Base-by-base conservation (phyloP, 2,797 vertebrate genomes). In the Hippocampus kuda region DNA sequence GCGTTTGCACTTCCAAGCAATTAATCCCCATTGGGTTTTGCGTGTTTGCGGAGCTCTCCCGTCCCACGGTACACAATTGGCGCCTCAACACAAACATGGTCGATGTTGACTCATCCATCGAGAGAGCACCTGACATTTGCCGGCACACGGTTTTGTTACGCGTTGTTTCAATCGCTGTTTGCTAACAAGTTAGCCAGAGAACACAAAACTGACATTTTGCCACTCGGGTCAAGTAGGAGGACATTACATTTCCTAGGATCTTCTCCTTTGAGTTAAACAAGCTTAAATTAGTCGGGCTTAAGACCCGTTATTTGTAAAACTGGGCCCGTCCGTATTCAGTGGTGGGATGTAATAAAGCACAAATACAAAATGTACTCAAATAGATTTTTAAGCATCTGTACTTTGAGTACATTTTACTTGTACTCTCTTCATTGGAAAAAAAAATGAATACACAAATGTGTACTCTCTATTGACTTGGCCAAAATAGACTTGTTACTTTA, bases 1-100 rank as follows among this genome's bases (percentile, higher is more conserved):
- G 24, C 48, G 44, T 65, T 65, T 65, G 63, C 63, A 30, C 44
- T 48, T 65, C 42, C 27, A 18, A 65, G 24, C 44, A 48, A 65
- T 65, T 48, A 65, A 48, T 65, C 63, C 41, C 63, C 63, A 48
- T 65, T 24, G 48, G 65, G 20, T 9, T 66, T 53, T 34, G 30
- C 20, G 24, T 27, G 44, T 65, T 48, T 65, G 63, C 63, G 5
- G 44, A 65, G 24, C 24, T 27, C 63, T 65, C 13, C 42, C 24
- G 42, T 48, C 62, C 42, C 62, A 24, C 41, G 11, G n/a, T 46
- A 64, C 42, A 16, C 42, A 65, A 65, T 5, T 24, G 42, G 63
- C 24, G 44, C 62, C 18, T 65, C 63, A 27, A 27, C 24, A 65
- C 63, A 48, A 65, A 48, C 63, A 65, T 2, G 42, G 63, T 16